Evolutionary conservation across 2,113 vertebrate genomes (phyloP), one percentile per base, ranked within the genome.

Genomic region (Todiramphus chloris): DNA sequence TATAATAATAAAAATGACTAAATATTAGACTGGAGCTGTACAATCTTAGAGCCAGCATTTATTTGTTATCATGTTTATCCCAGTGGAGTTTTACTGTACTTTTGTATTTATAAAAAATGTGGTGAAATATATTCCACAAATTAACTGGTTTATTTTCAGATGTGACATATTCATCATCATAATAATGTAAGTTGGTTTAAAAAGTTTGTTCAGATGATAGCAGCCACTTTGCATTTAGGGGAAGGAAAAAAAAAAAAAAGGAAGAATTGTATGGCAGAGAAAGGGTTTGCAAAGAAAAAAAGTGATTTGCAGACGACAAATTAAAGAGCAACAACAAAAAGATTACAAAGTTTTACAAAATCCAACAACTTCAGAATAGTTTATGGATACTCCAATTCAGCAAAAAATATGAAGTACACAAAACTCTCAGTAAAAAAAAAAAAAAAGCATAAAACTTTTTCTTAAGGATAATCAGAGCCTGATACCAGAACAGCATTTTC

Each of bases 1-100:
- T 75, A 94, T 74, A 93, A 94, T 91, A 93, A 98, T 98, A 97
- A 98, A 98, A 97, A 98, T 97, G 97, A 98, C 96, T 96, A 95
- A 98, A 97, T 96, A 94, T 90, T 91, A 95, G 96, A 93, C 89
- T 80, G 51, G 85, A 94, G 93, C 90, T n/a, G 76, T 64, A 67
- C 46, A 93, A 95, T 94, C 94, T 94, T 48, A 69, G 94, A 96
- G 93, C 73, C 91, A 93, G 95, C 94, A 83, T 90, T 97, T 97
- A 91, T 96, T 97, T 85, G 96, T 95, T 91, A 97, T 96, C 94
- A 58, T 88, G 79, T 94, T 94, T 93, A 86, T 97, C 97, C 78
- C 83, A 70, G 55, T 17, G 85, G 90, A 39, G 78, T 90, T 96
- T 88, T 94, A 90, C 85, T 84, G 73, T 94, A 90, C 48, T 93